Evolutionary conservation across 2,797 vertebrate genomes (phyloP), one percentile per base, ranked within the genome.

Genomic region (Paramormyrops hopkinsi): DNA sequence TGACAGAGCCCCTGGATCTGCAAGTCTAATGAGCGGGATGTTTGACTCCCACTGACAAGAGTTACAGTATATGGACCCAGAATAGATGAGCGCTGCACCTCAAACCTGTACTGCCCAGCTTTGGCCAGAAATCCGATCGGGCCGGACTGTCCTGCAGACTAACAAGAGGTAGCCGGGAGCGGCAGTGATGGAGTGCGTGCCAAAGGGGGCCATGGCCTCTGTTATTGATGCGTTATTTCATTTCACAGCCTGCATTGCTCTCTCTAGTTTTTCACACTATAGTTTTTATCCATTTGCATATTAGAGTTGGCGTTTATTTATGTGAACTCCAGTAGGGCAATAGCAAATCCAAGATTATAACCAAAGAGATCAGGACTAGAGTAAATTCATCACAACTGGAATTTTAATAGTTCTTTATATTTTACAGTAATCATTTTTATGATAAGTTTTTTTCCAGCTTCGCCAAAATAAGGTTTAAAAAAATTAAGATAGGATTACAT

Each of bases 121-220:
- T 87, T 90, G 89, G 86, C 91, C 90, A 87, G 90, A 90, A 90
- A 91, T 89, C 89, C 91, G 89, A 93, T 92, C 65, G 86, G 89
- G 88, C 91, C 76, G 92, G 90, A 92, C 91, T 88, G 88, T 89
- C 88, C 88, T 65, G 90, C 88, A 90, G 90, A 90, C 83, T 91
- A 90, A 88, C 73, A 87, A 19, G 88, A 59, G 14, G 37, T 29
- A 76, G 88, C 88, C 33, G 29, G 69, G 29, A 19, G 50, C 37
- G 14, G 73, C 73, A 46, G 19, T 73, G 25, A 84, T 46, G 19
- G 76, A 79, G 41, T 79, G 41, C 8, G 19, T 84, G 82, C 44
- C n/a, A 50, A 82, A 37, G 48, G 51, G 37, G 50, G 48, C 33
- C 22, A 25, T 44, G 51, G 51, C 50, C 82, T 84, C 48, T 46